Evolutionary conservation across 1,140 invertebrate species (phyloP).

Genomic region (Bombus turneri): DNA sequence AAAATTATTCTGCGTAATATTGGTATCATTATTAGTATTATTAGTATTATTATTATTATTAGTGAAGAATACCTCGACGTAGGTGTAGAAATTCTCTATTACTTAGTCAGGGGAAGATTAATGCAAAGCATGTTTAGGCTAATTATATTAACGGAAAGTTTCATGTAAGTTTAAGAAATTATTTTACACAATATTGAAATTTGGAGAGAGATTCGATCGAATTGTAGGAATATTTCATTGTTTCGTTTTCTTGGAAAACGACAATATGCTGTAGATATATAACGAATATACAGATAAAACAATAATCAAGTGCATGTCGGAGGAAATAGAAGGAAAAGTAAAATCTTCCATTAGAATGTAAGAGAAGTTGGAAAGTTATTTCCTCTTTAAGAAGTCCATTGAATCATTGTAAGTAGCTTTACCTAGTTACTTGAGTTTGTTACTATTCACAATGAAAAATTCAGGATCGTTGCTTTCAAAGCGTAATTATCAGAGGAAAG

Average conservation of each 20-base stretch:
- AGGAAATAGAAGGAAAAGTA: background rate
- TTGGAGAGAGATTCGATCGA: background rate
- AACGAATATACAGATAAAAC: background rate
- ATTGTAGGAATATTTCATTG: no score
- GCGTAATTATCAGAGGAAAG: conserved; percentile 15
- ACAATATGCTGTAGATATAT: background rate
- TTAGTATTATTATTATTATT: no score
- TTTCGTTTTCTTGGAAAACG: background rate
- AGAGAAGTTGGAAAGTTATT: background rate
- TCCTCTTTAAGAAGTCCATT: background rate
- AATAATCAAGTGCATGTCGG: background rate
- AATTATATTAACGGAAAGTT: no score
- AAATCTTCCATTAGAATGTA: background rate
- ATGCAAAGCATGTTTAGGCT: no score
- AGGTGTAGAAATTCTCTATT: no score
- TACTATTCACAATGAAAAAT: conserved; percentile 11
- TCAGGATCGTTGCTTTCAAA: background rate
- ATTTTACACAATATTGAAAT: no score
- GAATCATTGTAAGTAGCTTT: background rate
- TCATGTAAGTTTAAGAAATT: no score
- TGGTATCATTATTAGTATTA: no score
- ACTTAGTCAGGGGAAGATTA: no score
- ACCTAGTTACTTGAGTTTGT: background rate
- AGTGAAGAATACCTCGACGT: no score
- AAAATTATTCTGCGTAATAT: no score